Evolutionary conservation across 2,888 invertebrate genomes (phyloP).

Genomic region (Megaustenia siamemsis): DNA sequence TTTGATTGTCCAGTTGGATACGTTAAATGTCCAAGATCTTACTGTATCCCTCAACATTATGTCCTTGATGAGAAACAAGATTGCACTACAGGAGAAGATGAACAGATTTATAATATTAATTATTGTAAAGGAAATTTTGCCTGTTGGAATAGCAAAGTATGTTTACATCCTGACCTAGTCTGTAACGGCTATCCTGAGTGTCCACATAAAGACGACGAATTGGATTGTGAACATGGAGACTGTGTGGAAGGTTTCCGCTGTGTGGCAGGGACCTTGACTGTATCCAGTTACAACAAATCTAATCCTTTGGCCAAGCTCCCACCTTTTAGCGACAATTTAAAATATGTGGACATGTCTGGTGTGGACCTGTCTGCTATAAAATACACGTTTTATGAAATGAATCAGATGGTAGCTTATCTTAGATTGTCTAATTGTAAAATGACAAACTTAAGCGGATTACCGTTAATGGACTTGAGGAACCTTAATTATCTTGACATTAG

Average conservation of each 20-base stretch:
- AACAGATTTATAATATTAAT: background rate
- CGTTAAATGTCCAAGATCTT: conserved; percentile 28
- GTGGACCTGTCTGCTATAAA: background rate
- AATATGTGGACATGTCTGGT: conserved; percentile 6
- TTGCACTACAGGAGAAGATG: conserved; percentile 36
- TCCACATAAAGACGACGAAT: conserved; percentile 60
- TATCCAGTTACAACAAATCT: background rate
- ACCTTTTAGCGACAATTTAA: conserved; percentile 1
- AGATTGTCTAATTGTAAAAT: conserved; percentile 24
- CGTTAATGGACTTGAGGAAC: background rate
- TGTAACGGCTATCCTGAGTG: conserved; percentile 60
- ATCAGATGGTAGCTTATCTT: background rate
- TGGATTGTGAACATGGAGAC: conserved; percentile 50
- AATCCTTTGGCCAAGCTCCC: background rate
- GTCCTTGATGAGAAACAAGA: background rate
- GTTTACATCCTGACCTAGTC: conserved; percentile 53
- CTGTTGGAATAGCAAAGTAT: conserved; percentile 36
- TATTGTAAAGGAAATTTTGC: conserved; percentile 2
- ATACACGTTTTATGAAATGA: background rate
- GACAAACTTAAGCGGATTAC: background rate
- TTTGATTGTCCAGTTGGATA: conserved; percentile 36
- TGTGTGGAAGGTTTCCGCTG: conserved; percentile 57
- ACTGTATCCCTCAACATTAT: conserved; percentile 26
- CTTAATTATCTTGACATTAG: background rate
- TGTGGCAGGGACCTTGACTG: conserved; percentile 49